Evolutionary conservation across 2,888 invertebrate species (phyloP).

Genomic region (Polia nebulosa): DNA sequence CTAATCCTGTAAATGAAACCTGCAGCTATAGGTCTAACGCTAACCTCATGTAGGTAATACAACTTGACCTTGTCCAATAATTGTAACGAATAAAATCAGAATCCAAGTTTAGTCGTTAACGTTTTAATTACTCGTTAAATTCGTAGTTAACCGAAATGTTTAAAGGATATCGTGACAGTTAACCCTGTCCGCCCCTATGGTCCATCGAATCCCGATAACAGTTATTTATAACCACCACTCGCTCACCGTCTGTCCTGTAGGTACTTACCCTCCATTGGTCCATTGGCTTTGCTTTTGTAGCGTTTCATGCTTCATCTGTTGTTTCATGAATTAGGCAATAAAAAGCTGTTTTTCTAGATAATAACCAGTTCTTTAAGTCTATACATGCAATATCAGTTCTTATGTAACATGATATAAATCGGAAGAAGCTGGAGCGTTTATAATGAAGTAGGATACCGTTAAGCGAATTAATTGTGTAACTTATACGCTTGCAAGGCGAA

Average conservation of each 20-base stretch:
- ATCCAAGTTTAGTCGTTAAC: not conserved
- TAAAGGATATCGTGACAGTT: conserved; percentile 50
- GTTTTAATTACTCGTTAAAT: conserved; percentile 31
- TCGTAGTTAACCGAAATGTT: conserved; percentile 27
- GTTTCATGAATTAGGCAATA: conserved; percentile 24
- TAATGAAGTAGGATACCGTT: conserved; percentile 29
- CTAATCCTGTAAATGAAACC: too few species aligned
- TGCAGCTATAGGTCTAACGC: not conserved
- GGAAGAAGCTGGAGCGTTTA: conserved; percentile 9
- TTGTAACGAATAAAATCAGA: not conserved
- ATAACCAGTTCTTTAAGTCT: not conserved
- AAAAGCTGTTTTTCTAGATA: not conserved
- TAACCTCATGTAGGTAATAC: not conserved
- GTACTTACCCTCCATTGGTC: conserved; percentile 70
- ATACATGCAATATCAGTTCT: conserved; percentile 3
- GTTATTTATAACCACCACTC: conserved; percentile 83
- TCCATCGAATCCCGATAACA: conserved; percentile 81
- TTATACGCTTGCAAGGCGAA: conserved; percentile 19
- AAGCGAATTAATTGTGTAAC: conserved; percentile 37
- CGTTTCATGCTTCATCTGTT: conserved; percentile 63
- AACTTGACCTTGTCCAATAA: not conserved
- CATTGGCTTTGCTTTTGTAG: conserved; percentile 58
- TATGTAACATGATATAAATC: conserved; percentile 1
- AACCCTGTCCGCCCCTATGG: conserved; percentile 78
- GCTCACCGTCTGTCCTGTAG: conserved; percentile 71